These are phyloP conservation scores for Amyelois transitella DNA, from an alignment of 1,140 invertebrate genomes.

Conservation along the genomic window DNA sequence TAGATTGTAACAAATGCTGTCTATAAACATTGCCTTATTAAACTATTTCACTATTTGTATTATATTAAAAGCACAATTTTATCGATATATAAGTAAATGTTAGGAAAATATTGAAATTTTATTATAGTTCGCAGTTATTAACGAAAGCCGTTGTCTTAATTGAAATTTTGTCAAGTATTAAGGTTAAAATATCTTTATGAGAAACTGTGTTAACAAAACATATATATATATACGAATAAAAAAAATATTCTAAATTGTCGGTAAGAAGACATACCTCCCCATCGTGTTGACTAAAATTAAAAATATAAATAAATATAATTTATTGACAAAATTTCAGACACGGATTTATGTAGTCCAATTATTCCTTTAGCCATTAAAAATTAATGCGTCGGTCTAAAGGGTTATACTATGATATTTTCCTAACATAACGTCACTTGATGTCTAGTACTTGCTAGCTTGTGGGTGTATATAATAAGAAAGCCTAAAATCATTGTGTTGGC, in stretches of 20 bases:
- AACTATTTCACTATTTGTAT: conserved; percentile 25
- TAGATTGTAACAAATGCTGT: conserved; percentile 25
- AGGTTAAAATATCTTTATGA: too few species aligned
- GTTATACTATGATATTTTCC: conserved; percentile 16
- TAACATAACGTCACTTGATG: conserved; percentile 10
- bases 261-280: too few species aligned
- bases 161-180: background rate
- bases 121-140: background rate
- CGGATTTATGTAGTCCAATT: background rate
- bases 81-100: conserved; percentile 9
- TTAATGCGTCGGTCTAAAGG: background rate
- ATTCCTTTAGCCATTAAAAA: background rate
- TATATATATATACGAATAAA: too few species aligned
- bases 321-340: background rate
- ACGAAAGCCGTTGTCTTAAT: background rate
- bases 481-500: background rate
- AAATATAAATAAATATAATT: background rate
- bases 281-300: too few species aligned
- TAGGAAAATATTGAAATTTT: conserved; percentile 12
- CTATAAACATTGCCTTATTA: conserved; percentile 37
- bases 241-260: too few species aligned
- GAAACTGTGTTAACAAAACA: too few species aligned
- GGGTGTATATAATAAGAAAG: conserved; percentile 7
- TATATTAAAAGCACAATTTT: conserved; percentile 29
- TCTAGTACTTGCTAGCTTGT: conserved; percentile 38